Evolutionary conservation across 35 echinoderm and acorn worm species (phyloP).

Genomic region (Stichopus chloronotus): DNA sequence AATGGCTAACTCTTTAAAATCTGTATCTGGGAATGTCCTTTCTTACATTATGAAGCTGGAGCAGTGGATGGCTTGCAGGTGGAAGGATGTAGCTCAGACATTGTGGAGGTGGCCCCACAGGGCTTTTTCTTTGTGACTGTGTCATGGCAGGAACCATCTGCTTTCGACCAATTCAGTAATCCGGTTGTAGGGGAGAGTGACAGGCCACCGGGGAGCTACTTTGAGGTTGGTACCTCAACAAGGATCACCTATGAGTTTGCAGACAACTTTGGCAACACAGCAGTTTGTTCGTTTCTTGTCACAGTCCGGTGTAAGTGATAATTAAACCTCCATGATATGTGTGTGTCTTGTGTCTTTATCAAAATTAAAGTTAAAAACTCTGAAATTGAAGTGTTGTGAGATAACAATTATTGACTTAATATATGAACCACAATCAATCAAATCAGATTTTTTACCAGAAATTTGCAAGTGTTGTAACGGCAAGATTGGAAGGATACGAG

Average conservation of each 20-base stretch:
- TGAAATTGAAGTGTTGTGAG: too few relatives aligned
- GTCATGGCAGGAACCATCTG: slow-evolving; percentile 33
- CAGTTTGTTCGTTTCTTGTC: slow-evolving; percentile 50
- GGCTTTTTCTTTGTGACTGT: slow-evolving; percentile 10
- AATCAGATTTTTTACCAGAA: too few relatives aligned
- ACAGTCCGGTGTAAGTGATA: slow-evolving; percentile 24
- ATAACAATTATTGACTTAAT: too few relatives aligned
- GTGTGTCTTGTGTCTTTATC: background rate
- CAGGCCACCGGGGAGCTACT: background rate
- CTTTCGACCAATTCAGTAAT: slow-evolving; percentile 26
- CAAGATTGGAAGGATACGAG: too few relatives aligned
- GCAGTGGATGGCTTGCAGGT: background rate
- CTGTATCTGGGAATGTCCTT: background rate
- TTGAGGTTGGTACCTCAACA: slow-evolving; percentile 3
- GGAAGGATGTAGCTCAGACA: background rate
- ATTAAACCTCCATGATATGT: background rate
- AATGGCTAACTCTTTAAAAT: too few relatives aligned
- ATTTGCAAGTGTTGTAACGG: too few relatives aligned
- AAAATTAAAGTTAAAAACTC: background rate
- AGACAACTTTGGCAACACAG: slow-evolving; percentile 44
- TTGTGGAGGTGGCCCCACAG: background rate
- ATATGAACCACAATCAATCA: too few relatives aligned
- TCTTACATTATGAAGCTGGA: background rate
- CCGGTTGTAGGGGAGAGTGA: background rate
- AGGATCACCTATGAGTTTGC: slow-evolving; percentile 28